Conservation (phyloP, 2,797 vertebrate genomes). For the Notolepis coatsorum region DNA sequence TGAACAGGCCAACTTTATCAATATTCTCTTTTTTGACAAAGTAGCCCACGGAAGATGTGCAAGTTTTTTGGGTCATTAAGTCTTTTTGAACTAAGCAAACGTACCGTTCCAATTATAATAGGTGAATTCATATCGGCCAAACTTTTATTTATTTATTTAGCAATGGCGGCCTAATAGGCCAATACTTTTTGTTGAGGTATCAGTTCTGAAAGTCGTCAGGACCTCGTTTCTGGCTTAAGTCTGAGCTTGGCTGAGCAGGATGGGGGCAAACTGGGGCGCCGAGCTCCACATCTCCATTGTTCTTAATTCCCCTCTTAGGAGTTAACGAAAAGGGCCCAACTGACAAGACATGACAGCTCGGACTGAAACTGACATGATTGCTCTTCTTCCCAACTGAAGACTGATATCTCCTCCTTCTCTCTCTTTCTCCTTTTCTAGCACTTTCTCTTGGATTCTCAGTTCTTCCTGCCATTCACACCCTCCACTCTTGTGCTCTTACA, state of each 20-base stretch:
- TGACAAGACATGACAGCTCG: constrained; percentile 24
- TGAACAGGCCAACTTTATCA: constrained; percentile 35
- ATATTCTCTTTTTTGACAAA: constrained; percentile 48
- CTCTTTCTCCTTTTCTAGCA: neutral
- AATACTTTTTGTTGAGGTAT: constrained; percentile 11
- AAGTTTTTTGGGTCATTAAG: constrained; percentile 27
- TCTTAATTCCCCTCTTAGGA: constrained; percentile 32
- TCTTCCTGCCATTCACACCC: neutral
- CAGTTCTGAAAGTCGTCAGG: constrained; percentile 19
- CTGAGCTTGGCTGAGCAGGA: constrained; percentile 7
- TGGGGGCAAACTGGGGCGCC: neutral
- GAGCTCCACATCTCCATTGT: constrained; percentile 26
- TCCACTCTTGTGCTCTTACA: neutral
- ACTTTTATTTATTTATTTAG: constrained; percentile 26
- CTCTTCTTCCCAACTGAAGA: constrained; percentile 27
- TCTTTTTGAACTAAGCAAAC: constrained; percentile 26
- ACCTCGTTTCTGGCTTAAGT: neutral
- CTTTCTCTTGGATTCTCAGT: neutral
- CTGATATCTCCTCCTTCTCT: neutral
- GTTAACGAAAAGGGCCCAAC: constrained; percentile 6
- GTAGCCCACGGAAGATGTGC: neutral
- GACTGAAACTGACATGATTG: constrained; percentile 21
- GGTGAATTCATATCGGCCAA: constrained; percentile 43
- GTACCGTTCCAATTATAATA: constrained; percentile 13
- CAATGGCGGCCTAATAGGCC: constrained; percentile 19